Conservation (phyloP, 1,140 invertebrate species). For the Nasonia vitripennis region DNA sequence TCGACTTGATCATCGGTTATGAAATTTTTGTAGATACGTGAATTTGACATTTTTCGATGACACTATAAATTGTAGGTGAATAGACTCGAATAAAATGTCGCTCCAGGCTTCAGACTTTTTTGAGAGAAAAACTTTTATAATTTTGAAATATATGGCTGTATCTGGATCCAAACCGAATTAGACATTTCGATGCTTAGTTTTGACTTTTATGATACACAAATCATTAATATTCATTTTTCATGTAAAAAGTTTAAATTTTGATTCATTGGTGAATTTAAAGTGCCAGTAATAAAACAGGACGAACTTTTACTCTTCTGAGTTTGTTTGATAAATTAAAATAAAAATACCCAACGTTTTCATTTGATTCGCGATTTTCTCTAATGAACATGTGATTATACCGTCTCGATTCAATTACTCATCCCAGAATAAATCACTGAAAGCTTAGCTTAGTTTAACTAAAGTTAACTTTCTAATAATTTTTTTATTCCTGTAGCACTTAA, state of each 20-base stretch:
- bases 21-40: background rate
- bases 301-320: too few species aligned
- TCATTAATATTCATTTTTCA: background rate
- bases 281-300: too few species aligned
- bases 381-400: background rate
- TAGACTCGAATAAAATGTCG: too few species aligned
- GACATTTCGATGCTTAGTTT: background rate
- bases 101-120: too few species aligned
- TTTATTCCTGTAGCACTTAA: background rate
- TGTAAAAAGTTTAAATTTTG: too few species aligned
- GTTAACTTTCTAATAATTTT: slow-evolving; percentile 36
- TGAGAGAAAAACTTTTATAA: too few species aligned
- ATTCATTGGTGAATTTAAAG: too few species aligned
- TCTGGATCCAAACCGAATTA: background rate
- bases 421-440: background rate
- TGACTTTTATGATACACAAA: background rate
- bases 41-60: background rate
- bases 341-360: background rate
- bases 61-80: background rate
- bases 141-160: background rate
- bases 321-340: background rate
- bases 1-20: background rate
- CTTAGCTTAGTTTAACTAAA: slow-evolving; percentile 17
- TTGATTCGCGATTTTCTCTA: background rate
- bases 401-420: background rate